Evolutionary conservation across 2,113 vertebrate species (phyloP), one percentile per base, ranked within the genome.

Genomic region (Haplotaxodon microlepis): DNA sequence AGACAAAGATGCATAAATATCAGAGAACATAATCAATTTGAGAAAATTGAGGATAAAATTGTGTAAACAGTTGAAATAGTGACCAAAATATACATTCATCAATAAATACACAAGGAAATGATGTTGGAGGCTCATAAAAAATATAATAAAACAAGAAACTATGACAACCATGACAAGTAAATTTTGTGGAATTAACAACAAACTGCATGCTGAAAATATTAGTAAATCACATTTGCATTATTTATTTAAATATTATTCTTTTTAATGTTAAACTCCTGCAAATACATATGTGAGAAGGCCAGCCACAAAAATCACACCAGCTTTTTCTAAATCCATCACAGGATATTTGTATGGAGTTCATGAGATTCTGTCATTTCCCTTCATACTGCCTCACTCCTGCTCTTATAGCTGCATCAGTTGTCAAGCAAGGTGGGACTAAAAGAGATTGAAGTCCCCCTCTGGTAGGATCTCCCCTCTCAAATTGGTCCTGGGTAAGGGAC

Each of bases 221-320:
- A 45, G 3, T 0, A 45, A 45, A 45, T 14, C 42, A 0, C 12
- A 45, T 45, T 14, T 42, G 5, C 40, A 42, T 42, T 0, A 42
- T 42, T 12, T 13, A 40, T 40, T 40, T 12, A 42, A 6, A 45
- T 45, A 45, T 47, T 16, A 4, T 47, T 47, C 42, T 47, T 1
- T 16, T 47, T 16, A 40, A 38, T 38, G 36, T 38, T 38, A 8
- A 38, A 42, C 6, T 47, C 45, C 42, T 47, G 42, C 42, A 47
- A 47, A 47, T 54, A 54, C 10, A 21, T 0, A 21, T 12, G 10
- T 24, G 0, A 54, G 53, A 24, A 7, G 10, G 53, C 10, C 51
- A 54, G 0, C 51, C n/a, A 0, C 1, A 54, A 54, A 54, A 54
- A 54, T 56, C 53, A 56, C 1, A 56, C 10, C 6, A 56, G 53